Percentiles rank a stretch among this genome's conserved stretches.
These are phyloP conservation scores for Trissolcus japonicus DNA, from an alignment of 2,888 invertebrate species.

Conservation along the genomic window DNA sequence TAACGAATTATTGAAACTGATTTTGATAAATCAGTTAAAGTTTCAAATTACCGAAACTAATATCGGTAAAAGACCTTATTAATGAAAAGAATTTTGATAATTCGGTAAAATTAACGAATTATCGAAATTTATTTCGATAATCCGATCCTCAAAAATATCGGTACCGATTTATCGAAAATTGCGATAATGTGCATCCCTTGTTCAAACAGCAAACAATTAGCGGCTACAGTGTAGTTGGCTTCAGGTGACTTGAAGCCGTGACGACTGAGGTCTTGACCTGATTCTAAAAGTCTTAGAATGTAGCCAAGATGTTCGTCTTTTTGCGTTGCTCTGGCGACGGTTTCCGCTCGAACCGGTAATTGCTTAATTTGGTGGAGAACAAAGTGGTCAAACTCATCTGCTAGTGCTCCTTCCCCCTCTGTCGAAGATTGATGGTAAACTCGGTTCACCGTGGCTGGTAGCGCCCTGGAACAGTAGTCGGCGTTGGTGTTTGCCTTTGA, in stretches of 20 bases:
- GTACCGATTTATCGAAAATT: no score
- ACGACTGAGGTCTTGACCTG: neutral
- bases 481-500: conserved; percentile 26
- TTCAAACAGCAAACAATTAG: neutral
- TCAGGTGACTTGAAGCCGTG: neutral
- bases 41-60: no score
- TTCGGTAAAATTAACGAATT: no score
- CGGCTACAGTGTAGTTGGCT: neutral
- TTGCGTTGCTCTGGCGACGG: neutral
- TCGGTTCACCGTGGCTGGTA: neutral
- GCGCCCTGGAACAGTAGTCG: neutral
- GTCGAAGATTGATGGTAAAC: neutral
- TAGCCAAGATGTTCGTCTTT: neutral
- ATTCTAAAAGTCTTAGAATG: neutral
- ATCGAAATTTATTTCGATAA: no score
- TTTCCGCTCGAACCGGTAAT: conserved; percentile 3
- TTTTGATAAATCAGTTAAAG: no score
- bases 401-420: conserved; percentile 3
- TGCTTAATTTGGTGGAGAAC: neutral
- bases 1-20: no score
- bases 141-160: no score
- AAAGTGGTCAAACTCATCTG: conserved; percentile 6
- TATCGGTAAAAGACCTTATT: no score
- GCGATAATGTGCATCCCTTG: no score
- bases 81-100: no score